Conservation (phyloP, 2,888 invertebrate genomes). For the Dynastes grantii region DNA sequence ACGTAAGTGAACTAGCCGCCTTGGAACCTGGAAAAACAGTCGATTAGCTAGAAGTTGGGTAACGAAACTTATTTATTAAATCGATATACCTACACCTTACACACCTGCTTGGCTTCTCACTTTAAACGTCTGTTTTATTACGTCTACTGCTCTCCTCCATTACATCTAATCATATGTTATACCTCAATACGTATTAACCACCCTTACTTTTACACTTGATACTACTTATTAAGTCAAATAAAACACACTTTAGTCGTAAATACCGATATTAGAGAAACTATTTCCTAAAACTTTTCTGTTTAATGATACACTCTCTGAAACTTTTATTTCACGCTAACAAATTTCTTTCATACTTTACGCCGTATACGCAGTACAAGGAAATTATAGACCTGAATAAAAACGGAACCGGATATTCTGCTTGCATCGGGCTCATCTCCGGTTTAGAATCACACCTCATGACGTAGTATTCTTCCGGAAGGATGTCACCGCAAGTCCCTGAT, state of each 20-base stretch:
- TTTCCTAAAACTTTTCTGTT: slow-evolving; percentile 36
- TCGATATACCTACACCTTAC: slow-evolving; percentile 48
- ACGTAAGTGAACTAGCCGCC: too few species aligned
- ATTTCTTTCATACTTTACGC: background rate
- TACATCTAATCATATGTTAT: slow-evolving; percentile 31
- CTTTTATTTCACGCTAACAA: slow-evolving; percentile 12
- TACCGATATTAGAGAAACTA: slow-evolving; percentile 38
- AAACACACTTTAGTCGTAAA: slow-evolving; percentile 40
- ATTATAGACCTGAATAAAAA: slow-evolving; percentile 55
- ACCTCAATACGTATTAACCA: background rate
- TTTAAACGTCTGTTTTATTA: slow-evolving; percentile 48
- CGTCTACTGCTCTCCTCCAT: slow-evolving; percentile 19
- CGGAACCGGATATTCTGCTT: slow-evolving; percentile 68
- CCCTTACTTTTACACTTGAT: slow-evolving; percentile 23
- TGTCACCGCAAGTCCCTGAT: slow-evolving; percentile 11
- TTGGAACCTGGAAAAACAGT: slow-evolving; percentile 8
- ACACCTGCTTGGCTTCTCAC: slow-evolving; percentile 50
- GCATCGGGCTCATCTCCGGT: slow-evolving; percentile 69
- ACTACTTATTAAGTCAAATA: slow-evolving; percentile 50
- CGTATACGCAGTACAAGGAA: background rate
- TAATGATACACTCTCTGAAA: slow-evolving; percentile 34
- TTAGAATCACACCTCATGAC: slow-evolving; percentile 67
- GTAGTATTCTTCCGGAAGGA: slow-evolving; percentile 64
- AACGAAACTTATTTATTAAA: slow-evolving; percentile 50
- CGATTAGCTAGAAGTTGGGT: slow-evolving; percentile 30